A percentile compares a stretch with the other conserved stretches of the same genome.
These are phyloP conservation scores for Temnothorax unifasciatus DNA, from an alignment of 2,888 invertebrate species.

Conservation along the genomic window DNA sequence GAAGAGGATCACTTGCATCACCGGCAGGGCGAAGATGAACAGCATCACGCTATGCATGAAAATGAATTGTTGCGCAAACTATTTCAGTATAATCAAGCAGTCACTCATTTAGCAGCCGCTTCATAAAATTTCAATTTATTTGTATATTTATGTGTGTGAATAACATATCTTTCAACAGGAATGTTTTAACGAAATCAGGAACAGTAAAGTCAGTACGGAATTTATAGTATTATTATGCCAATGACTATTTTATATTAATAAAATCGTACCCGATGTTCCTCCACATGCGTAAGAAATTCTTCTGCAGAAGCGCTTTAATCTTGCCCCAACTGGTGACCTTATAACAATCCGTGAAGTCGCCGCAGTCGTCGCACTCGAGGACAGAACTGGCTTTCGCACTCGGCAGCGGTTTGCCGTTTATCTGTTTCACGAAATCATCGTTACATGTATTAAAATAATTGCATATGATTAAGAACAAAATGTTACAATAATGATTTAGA, in stretches of 20 bases:
- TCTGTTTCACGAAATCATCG: conserved; percentile 72
- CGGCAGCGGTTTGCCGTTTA: conserved; percentile 83
- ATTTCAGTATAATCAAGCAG: neutral
- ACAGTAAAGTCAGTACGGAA: neutral
- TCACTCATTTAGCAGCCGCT: neutral
- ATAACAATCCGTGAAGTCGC: conserved; percentile 87
- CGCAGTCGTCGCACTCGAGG: conserved; percentile 88
- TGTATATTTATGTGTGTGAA: neutral
- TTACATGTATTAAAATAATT: neutral
- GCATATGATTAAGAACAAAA: neutral
- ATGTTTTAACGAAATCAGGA: neutral
- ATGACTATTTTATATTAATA: neutral
- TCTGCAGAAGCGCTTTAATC: conserved; percentile 93
- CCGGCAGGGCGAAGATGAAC: conserved; percentile 97
- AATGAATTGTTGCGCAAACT: neutral
- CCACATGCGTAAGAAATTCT: conserved; percentile 97
- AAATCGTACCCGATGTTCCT: conserved; percentile 93
- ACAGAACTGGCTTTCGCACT: conserved; percentile 85
- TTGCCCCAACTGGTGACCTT: conserved; percentile 94
- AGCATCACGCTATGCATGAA: conserved; percentile 90
- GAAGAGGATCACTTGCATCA: conserved; percentile 97
- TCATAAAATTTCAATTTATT: neutral
- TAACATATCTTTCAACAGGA: neutral
- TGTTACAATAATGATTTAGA: neutral
- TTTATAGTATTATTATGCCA: neutral